Percentiles rank a stretch among this genome's conserved stretches.
These are phyloP conservation scores for Matsumurasca onukii DNA, from an alignment of 1,140 invertebrate genomes.

Conservation along the genomic window DNA sequence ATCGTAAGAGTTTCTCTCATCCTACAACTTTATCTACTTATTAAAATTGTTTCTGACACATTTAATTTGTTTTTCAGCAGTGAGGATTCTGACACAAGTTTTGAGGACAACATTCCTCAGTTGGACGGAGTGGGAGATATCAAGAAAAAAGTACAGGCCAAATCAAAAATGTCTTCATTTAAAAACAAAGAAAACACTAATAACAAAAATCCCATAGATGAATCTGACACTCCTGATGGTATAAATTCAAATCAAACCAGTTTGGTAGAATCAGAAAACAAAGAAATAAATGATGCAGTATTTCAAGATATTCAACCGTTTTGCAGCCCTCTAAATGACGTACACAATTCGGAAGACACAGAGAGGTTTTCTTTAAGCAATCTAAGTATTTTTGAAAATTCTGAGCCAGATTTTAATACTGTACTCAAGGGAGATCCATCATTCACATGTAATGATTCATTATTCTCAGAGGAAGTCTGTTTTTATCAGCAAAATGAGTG, in stretches of 20 bases:
- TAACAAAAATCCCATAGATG: neutral
- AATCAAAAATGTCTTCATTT: neutral
- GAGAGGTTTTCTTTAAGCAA: too few species aligned
- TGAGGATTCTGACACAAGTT: neutral
- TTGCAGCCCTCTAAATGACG: neutral
- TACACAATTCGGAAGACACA: too few species aligned
- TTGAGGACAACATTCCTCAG: slow-evolving; percentile 21
- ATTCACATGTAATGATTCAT: neutral
- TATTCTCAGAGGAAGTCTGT: slow-evolving; percentile 8
- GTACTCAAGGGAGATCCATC: slow-evolving; percentile 20
- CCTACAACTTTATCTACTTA: too few species aligned
- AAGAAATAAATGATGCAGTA: neutral
- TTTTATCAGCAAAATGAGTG: too few species aligned
- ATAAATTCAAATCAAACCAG: too few species aligned
- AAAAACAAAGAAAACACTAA: neutral
- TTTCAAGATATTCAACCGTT: neutral
- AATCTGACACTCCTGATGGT: neutral
- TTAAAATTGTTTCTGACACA: too few species aligned
- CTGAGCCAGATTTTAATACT: slow-evolving; percentile 13
- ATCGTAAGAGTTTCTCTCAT: too few species aligned
- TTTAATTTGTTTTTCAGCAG: neutral
- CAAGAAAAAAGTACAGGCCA: neutral
- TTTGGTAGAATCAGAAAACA: neutral
- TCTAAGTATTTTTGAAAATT: too few species aligned
- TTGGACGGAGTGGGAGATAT: slow-evolving; percentile 21